Base-by-base conservation (phyloP, 2,113 vertebrate species). In the Ailuropoda melanoleuca region DNA sequence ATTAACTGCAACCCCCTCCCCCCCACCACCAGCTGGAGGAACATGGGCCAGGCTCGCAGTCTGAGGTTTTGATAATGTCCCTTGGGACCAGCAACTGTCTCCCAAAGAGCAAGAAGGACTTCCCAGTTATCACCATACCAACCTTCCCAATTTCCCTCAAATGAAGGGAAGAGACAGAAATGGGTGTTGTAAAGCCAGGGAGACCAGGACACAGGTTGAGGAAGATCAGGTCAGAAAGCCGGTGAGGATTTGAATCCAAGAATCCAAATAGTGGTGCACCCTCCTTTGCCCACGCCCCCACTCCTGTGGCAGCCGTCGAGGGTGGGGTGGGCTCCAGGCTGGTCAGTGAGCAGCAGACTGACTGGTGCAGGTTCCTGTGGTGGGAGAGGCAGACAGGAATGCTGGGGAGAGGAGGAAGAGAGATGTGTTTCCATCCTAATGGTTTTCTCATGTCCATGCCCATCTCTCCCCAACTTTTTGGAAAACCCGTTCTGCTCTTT, bases 271-370 rank as follows among this genome's bases (percentile, higher is more conserved):
- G 11, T 29, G 39, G 66, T 17, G 8, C 46, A 31, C 37, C 11
- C 29, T 72, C 56, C 85, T 19, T 64, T 31, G 34, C 78, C 58
- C 62, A 11, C 7, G 10, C 4, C 1, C 17, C 68, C 7, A 11
- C n/a, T 0, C 3, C 13, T 6, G 29, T 0, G 0, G 0, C 21
- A 39, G 34, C 29, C 66, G 8, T 21, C 13, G 13, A 15, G 23
- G 50, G 80, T 70, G 17, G 19, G 80, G 78, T 14, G 0, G 66
- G 39, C 14, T 43, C 37, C 75, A 5, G 26, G 37, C 60, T 29
- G 13, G 10, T 12, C 21, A 1, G 34, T 4, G 75, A 46, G 50
- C 11, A 34, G 34, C 8, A 18, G 64, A n/a, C 34, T n/a, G 15
- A 5, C 66, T 48, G 37, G 6, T 9, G 13, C 19, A 37, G 11